Percentiles rank a stretch among this genome's conserved stretches.
Conservation (phyloP, 2,888 invertebrate species). For the Trachelus iudaicus region DNA sequence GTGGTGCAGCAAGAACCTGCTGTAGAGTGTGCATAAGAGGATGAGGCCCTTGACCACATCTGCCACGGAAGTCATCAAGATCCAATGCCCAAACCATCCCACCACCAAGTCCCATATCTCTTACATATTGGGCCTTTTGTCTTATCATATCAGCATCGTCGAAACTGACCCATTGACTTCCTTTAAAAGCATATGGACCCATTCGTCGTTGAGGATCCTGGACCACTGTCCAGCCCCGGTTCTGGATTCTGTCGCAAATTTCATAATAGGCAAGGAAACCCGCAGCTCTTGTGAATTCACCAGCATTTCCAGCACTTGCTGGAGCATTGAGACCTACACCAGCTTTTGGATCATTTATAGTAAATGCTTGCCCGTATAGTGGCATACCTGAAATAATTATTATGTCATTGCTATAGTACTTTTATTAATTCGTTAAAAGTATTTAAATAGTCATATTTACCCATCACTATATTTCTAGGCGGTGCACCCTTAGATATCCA, state of each 20-base stretch:
- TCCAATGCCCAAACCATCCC: slow-evolving; percentile 94
- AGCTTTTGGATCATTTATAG: slow-evolving; percentile 63
- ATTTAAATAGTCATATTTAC: slow-evolving; percentile 51
- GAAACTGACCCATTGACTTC: slow-evolving; percentile 91
- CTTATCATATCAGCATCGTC: slow-evolving; percentile 85
- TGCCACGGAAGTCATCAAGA: slow-evolving; percentile 83
- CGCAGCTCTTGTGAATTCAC: slow-evolving; percentile 86
- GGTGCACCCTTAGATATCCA: slow-evolving; percentile 90
- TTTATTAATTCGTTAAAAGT: not conserved
- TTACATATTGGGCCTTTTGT: slow-evolving; percentile 82
- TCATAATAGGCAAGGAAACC: slow-evolving; percentile 92
- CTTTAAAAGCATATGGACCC: slow-evolving; percentile 90
- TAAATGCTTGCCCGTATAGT: slow-evolving; percentile 88
- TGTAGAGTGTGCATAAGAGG: slow-evolving; percentile 84
- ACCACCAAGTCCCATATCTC: slow-evolving; percentile 82
- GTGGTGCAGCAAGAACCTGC: slow-evolving; percentile 72
- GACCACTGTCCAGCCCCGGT: slow-evolving; percentile 83
- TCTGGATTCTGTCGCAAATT: slow-evolving; percentile 85
- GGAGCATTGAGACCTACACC: slow-evolving; percentile 77
- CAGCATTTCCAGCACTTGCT: slow-evolving; percentile 82
- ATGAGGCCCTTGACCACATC: slow-evolving; percentile 83
- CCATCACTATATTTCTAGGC: slow-evolving; percentile 85
- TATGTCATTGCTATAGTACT: not conserved
- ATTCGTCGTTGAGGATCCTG: slow-evolving; percentile 81
- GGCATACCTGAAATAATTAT: slow-evolving; percentile 71